phyloP scores from a whole-genome alignment of 2,888 invertebrate genomes.

The Fragum whitleyi region DNA sequence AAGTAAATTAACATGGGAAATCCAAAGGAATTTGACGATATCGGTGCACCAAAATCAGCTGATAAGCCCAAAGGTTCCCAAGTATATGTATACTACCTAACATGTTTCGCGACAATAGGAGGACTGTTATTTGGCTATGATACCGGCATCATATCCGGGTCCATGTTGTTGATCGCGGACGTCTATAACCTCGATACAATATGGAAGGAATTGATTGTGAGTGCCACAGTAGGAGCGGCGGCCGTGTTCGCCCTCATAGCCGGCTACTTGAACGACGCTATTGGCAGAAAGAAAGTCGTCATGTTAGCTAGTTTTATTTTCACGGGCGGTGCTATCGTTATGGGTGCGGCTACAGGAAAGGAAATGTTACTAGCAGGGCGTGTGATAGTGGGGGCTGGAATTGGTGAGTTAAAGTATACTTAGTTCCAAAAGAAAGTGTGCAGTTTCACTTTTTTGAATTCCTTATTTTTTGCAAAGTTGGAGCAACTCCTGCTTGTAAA shows the following conservation, averaged over 20 bases:
- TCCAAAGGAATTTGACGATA: slow-evolving; percentile 19
- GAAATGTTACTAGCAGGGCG: slow-evolving; percentile 84
- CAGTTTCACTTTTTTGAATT: too few species aligned
- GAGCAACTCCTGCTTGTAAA: too few species aligned
- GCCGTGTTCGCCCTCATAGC: slow-evolving; percentile 85
- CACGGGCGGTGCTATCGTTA: slow-evolving; percentile 85
- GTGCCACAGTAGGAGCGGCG: slow-evolving; percentile 86
- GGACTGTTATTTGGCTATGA: slow-evolving; percentile 87
- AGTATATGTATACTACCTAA: slow-evolving; percentile 76
- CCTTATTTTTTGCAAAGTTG: too few species aligned
- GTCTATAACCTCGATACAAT: slow-evolving; percentile 84
- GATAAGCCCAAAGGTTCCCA: slow-evolving; percentile 47
- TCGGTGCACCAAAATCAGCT: not conserved
- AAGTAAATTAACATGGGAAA: slow-evolving; percentile 2
- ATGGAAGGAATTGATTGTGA: slow-evolving; percentile 86
- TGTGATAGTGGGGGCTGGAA: slow-evolving; percentile 85
- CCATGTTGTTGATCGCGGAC: slow-evolving; percentile 85
- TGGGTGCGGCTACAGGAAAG: slow-evolving; percentile 83
- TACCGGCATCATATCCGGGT: slow-evolving; percentile 87
- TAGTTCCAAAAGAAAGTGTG: too few species aligned
- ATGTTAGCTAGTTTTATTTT: slow-evolving; percentile 86
- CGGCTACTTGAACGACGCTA: slow-evolving; percentile 85
- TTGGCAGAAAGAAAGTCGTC: slow-evolving; percentile 86
- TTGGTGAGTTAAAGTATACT: slow-evolving; percentile 85
- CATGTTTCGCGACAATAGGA: slow-evolving; percentile 84